Percentiles rank a stretch among this genome's conserved stretches.
Conservation (phyloP, 92 coral and sea anemone species). For the Diadumene lineata region DNA sequence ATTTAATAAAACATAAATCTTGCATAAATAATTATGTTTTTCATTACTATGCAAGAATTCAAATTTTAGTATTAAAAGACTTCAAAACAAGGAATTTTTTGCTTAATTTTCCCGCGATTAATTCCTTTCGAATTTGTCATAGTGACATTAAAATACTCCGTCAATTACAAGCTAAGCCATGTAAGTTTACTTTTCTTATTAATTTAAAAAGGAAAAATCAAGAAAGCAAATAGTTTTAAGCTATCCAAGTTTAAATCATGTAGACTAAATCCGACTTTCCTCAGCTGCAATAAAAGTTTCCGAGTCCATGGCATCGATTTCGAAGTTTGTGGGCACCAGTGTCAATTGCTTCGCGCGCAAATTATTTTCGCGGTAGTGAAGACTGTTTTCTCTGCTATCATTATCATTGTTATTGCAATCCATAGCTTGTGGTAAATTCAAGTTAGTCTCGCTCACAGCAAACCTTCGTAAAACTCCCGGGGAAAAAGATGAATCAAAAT, state of each 20-base stretch:
- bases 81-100: no score
- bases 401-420: slow-evolving; percentile 23
- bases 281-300: slow-evolving; percentile 16
- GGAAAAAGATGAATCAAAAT: slow-evolving; percentile 76
- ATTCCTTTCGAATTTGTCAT: no score
- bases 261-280: not conserved
- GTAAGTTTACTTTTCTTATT: not conserved
- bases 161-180: not conserved
- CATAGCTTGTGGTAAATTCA: slow-evolving; percentile 33
- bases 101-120: no score
- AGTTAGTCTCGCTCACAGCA: slow-evolving; percentile 83
- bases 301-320: slow-evolving; percentile 43
- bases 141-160: no score
- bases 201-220: no score
- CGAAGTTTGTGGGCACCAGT: slow-evolving; percentile 46
- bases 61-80: no score
- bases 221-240: no score
- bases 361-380: not conserved
- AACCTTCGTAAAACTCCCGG: slow-evolving; percentile 66
- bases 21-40: no score
- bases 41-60: no score
- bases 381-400: not conserved
- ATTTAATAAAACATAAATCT: no score
- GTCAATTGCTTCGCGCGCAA: slow-evolving; percentile 7
- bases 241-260: no score